Conservation (phyloP, 2,113 vertebrate species). For the Parus major region DNA sequence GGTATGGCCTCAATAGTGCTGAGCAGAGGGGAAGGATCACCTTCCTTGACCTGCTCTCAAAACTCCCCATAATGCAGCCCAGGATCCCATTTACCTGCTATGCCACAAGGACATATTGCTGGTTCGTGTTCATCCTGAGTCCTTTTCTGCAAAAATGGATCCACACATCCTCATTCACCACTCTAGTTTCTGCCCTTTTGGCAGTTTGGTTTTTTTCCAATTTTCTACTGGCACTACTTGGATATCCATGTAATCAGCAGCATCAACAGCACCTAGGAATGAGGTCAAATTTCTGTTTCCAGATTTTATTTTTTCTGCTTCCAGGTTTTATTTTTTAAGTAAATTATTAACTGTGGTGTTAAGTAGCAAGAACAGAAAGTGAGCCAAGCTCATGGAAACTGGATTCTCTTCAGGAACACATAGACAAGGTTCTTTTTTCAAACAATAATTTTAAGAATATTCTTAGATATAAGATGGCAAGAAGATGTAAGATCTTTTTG, state of each 20-base stretch:
- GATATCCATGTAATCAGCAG: neutral
- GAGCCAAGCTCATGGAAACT: neutral
- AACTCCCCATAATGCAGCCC: neutral
- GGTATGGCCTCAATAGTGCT: neutral
- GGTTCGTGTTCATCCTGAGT: neutral
- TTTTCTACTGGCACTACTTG: neutral
- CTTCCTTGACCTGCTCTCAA: neutral
- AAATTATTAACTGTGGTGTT: neutral
- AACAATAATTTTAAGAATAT: neutral
- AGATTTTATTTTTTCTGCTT: neutral
- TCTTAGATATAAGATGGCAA: neutral
- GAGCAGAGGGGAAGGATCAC: neutral
- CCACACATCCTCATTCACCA: neutral
- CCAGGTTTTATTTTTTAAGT: neutral
- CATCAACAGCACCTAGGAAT: neutral
- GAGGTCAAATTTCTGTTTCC: neutral
- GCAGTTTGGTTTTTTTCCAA: neutral
- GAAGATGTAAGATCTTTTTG: neutral
- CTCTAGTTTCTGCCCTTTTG: neutral
- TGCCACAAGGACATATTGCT: neutral
- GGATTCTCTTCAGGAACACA: neutral
- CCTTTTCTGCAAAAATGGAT: neutral
- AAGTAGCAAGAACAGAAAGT: neutral
- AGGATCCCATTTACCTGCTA: neutral
- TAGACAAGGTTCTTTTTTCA: neutral